Evolutionary conservation across 2,888 invertebrate genomes (phyloP).

Genomic region (Parelbella ahira): DNA sequence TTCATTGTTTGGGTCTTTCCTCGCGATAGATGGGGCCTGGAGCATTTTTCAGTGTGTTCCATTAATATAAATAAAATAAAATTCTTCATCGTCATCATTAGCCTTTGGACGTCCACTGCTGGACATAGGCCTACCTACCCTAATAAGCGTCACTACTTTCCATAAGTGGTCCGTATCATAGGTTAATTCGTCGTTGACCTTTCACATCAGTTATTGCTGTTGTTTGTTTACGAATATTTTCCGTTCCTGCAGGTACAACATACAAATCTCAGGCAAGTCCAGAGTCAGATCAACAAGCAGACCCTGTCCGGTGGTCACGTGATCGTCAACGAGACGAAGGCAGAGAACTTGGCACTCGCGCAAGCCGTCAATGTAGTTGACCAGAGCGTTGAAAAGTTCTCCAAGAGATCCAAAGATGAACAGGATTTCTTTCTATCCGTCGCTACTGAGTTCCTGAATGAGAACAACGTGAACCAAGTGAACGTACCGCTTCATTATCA

Average conservation of each 20-base stretch:
- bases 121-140: too few relatives aligned
- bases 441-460: constrained; percentile 45
- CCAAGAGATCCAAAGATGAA: constrained; percentile 43
- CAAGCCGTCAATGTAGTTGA: constrained; percentile 41
- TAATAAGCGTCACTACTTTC: too few relatives aligned
- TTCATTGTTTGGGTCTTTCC: too few relatives aligned
- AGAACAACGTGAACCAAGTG: constrained; percentile 25
- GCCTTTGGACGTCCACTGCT: too few relatives aligned
- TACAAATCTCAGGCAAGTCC: constrained; percentile 4
- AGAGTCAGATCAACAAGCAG: constrained; percentile 52
- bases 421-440: constrained; percentile 33
- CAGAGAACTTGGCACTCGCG: constrained; percentile 43
- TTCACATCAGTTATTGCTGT: too few relatives aligned
- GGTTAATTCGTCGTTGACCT: too few relatives aligned
- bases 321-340: constrained; percentile 41
- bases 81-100: too few relatives aligned
- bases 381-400: constrained; percentile 42
- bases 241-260: neutral
- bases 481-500: too few relatives aligned
- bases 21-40: too few relatives aligned
- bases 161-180: too few relatives aligned
- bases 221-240: neutral
- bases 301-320: constrained; percentile 61
- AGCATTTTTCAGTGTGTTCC: too few relatives aligned
- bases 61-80: too few relatives aligned